Percentiles rank a stretch among this genome's conserved stretches.
These are phyloP conservation scores for Mythimna vitellina DNA, from an alignment of 2,888 invertebrate genomes.

Conservation along the genomic window DNA sequence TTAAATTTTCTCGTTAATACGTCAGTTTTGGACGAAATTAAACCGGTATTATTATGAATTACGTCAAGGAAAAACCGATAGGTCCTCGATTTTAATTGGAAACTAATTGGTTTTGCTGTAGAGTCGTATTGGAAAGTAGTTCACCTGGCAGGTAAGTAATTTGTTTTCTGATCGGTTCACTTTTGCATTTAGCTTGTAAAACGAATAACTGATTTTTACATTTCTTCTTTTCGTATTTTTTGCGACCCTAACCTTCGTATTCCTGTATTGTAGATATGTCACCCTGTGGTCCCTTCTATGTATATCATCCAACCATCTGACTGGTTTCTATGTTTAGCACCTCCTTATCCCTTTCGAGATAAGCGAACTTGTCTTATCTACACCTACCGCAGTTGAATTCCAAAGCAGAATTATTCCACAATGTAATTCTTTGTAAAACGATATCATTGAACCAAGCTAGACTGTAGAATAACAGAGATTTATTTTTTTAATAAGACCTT, in stretches of 20 bases:
- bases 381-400: constrained; percentile 52
- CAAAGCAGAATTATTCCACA: constrained; percentile 34
- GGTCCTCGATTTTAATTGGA: constrained; percentile 56
- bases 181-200: constrained; percentile 8
- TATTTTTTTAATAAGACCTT: not conserved
- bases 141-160: constrained; percentile 20
- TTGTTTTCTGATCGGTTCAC: constrained; percentile 10
- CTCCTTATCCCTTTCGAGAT: constrained; percentile 50
- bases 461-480: constrained; percentile 11
- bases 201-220: not conserved
- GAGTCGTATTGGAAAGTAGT: constrained; percentile 22
- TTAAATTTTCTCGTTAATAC: constrained; percentile 62
- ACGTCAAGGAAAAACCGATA: constrained; percentile 45
- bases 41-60: constrained; percentile 40
- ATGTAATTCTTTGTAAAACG: constrained; percentile 31
- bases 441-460: constrained; percentile 16
- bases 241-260: not conserved
- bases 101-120: constrained; percentile 46
- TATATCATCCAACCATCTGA: constrained; percentile 31
- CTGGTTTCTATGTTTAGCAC: constrained; percentile 51
- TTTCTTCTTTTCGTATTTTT: not conserved
- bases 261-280: not conserved
- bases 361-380: constrained; percentile 49
- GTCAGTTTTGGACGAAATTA: constrained; percentile 53
- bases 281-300: not conserved